A percentile compares a stretch with the other conserved stretches of the same genome.
Conservation (phyloP, 2,113 vertebrate species). For the Piprites chloris region DNA sequence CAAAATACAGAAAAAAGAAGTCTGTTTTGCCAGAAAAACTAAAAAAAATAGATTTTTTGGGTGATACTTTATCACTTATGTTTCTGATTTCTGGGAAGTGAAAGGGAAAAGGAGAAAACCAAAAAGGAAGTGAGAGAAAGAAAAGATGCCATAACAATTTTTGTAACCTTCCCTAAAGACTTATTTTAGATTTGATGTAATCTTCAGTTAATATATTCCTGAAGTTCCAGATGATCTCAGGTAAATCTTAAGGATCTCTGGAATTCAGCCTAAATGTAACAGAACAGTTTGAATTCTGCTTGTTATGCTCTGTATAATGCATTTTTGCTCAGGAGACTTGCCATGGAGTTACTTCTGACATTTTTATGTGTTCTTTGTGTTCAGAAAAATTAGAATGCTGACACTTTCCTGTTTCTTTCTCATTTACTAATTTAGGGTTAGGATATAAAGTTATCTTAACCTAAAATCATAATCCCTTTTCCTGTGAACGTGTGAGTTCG, state of each 20-base stretch:
- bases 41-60: background rate
- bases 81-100: background rate
- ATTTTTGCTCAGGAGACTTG: background rate
- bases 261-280: background rate
- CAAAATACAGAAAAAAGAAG: background rate
- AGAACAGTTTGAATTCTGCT: background rate
- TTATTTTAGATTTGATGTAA: background rate
- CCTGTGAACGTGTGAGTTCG: background rate
- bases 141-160: background rate
- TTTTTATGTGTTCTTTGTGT: background rate
- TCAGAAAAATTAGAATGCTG: background rate
- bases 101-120: background rate
- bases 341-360: background rate
- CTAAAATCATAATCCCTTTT: background rate
- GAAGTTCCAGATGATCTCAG: background rate
- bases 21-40: background rate
- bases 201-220: background rate
- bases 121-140: background rate
- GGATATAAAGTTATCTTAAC: background rate
- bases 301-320: background rate
- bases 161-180: background rate
- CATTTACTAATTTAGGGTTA: background rate
- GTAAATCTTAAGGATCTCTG: background rate
- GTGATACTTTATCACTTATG: background rate
- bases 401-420: background rate